Evolutionary conservation across 2,888 invertebrate genomes (phyloP), one percentile per base, ranked within the genome.

Genomic region (Keiferia lycopersicella): DNA sequence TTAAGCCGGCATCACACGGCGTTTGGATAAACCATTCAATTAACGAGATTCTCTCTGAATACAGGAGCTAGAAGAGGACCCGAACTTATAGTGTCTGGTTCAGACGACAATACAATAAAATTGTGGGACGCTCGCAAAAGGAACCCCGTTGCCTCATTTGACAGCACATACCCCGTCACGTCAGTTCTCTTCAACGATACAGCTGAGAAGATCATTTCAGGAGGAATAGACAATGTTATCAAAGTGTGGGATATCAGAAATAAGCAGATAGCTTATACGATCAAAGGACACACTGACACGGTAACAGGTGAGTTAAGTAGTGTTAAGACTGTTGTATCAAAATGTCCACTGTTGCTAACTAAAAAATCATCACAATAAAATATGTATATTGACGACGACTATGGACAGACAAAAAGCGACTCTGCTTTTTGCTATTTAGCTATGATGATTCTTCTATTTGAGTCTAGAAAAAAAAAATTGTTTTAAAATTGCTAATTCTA

Each of bases 201-300:
- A 0, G 96, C 98, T 0, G 99, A 99, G 76, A 98, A 98, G 84
- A 94, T 99, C 2, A 96, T 99, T 68, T 96, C 96, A 6, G 98
- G 97, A 0, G 99, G 99, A 4, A 96, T 99, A 64, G 99, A 99
- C 82, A 99, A 99, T 85, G 97, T 98, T 67, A 95, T 99, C 10
- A 99, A 98, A 93, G 96, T 99, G 0, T 99, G 99, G 99, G 99
- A 99, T 84, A 92, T 98, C 53, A 93, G 99, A 63, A 98, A 97
- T 81, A 96, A 96, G 79, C 96, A 96, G 65, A 88, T 98, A 59
- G 85, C 97, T 0, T 97, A 97, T 79, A 94, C 94, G 70, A 93
- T 99, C 78, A 94, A 96, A 71, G 99, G 99, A 0, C 99, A 99
- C 77, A 95, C 96, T 0, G 99, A 99, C 79, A 98, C 99, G 0